Evolutionary conservation across 2,113 vertebrate species (phyloP).

Genomic region (Pardalotus punctatus): DNA sequence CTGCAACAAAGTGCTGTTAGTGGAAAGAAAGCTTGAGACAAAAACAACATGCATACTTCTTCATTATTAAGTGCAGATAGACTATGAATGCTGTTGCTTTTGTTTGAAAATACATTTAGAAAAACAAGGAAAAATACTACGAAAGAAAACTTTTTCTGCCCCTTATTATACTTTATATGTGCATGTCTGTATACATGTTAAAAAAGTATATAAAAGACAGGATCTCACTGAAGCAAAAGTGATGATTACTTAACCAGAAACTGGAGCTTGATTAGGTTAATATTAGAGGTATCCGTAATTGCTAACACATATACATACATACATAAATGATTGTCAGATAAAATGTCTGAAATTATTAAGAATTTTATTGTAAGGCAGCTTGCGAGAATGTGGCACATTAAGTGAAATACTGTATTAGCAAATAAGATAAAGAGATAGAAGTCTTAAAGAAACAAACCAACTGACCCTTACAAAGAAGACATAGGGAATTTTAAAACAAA

Average conservation of each 20-base stretch:
- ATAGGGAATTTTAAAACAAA: neutral
- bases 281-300: slow-evolving; percentile 53
- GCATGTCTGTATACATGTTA: neutral
- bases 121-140: neutral
- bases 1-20: neutral
- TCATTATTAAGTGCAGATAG: neutral
- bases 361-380: neutral
- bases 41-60: neutral
- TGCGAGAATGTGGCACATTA: neutral
- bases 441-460: neutral
- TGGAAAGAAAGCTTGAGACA: neutral
- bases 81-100: neutral
- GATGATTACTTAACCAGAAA: slow-evolving; percentile 29
- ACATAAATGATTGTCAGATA: slow-evolving; percentile 23
- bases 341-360: slow-evolving; percentile 34
- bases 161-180: neutral
- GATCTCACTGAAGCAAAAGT: neutral
- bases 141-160: neutral
- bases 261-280: slow-evolving; percentile 48
- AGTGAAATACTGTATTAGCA: neutral
- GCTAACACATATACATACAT: neutral
- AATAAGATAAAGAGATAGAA: neutral
- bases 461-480: neutral
- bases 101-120: neutral
- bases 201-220: neutral